Evolutionary conservation across 2,113 vertebrate species (phyloP).

Genomic region (Equus przewalskii): DNA sequence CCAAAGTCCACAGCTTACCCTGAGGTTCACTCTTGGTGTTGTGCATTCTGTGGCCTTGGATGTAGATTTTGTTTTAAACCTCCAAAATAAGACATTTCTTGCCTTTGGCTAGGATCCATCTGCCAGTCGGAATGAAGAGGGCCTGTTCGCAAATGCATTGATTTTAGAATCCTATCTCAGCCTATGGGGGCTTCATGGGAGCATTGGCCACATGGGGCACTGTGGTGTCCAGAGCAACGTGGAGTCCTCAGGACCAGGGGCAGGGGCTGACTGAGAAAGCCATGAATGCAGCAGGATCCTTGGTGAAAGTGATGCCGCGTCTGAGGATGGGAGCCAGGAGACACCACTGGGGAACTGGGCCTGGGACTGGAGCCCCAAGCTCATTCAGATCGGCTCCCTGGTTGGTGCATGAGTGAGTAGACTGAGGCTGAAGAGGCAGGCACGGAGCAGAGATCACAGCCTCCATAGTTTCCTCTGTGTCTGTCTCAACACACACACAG

Average conservation of each 20-base stretch:
- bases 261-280: background rate
- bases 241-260: no score
- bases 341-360: background rate
- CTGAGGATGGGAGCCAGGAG: background rate
- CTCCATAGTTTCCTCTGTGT: background rate
- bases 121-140: background rate
- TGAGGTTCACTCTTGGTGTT: background rate
- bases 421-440: background rate
- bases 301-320: background rate
- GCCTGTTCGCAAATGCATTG: background rate
- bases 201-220: background rate
- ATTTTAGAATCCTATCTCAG: background rate
- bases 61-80: background rate
- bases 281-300: accelerated
- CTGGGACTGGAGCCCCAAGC: background rate
- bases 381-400: accelerated
- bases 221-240: background rate
- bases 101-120: background rate
- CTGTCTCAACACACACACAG: background rate
- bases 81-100: slow-evolving; percentile 15
- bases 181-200: background rate
- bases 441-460: accelerated
- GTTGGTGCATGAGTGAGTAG: background rate
- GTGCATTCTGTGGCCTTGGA: background rate
- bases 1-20: background rate